Percentiles rank a stretch among this genome's conserved stretches.
Conservation (phyloP, 2,113 vertebrate genomes). For the Amia ocellicauda region DNA sequence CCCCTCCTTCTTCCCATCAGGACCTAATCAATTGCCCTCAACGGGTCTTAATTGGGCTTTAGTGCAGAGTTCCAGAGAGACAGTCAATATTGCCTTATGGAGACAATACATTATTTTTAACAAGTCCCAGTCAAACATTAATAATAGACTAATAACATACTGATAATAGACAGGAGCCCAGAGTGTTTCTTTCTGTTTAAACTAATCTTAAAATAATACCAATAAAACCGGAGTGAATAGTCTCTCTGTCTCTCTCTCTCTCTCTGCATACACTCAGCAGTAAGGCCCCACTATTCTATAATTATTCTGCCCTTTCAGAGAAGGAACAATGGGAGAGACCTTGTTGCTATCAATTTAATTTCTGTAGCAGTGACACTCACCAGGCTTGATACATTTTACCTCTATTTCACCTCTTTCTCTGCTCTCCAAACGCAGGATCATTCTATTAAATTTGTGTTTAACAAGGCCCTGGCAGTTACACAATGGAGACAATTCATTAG, state of each 20-base stretch:
- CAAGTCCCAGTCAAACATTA: background rate
- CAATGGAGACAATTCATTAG: slow-evolving; percentile 17
- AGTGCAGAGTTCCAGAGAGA: background rate
- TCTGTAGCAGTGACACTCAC: background rate
- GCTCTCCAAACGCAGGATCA: slow-evolving; percentile 4
- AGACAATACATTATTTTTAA: background rate
- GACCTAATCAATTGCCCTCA: background rate
- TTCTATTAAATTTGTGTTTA: slow-evolving; percentile 28
- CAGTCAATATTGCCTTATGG: background rate
- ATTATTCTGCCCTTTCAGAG: background rate
- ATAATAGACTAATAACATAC: no score
- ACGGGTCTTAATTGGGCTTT: background rate
- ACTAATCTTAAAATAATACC: background rate
- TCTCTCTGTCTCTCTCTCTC: background rate
- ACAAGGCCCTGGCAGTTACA: slow-evolving; percentile 15
- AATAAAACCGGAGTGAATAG: background rate
- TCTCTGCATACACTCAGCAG: background rate
- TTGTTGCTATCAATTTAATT: slow-evolving; percentile 11
- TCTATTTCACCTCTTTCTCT: slow-evolving; percentile 15
- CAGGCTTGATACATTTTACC: background rate
- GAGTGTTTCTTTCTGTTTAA: background rate
- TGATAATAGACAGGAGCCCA: background rate
- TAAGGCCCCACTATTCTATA: background rate
- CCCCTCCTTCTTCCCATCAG: background rate
- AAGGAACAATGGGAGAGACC: background rate